Conservation (phyloP, 1,140 invertebrate species). For the Pomacea maculata region DNA sequence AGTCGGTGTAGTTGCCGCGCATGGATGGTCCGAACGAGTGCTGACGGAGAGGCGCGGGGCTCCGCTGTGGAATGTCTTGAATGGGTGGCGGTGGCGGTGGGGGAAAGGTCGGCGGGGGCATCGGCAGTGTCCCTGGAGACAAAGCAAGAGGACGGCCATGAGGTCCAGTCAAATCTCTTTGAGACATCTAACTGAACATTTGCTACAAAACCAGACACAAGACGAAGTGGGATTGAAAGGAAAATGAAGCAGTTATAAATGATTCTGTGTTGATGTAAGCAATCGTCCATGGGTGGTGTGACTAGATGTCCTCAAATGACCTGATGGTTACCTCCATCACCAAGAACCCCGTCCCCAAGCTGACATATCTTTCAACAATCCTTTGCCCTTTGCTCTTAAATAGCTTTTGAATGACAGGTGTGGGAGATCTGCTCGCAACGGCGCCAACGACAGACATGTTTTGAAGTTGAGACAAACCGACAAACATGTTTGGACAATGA, state of each 20-base stretch:
- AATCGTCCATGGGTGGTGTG: too few relatives aligned
- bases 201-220: neutral
- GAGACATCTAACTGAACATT: too few relatives aligned
- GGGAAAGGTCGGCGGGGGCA: slow-evolving; percentile 49
- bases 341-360: too few relatives aligned
- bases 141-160: neutral
- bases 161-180: neutral
- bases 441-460: too few relatives aligned
- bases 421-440: too few relatives aligned
- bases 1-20: slow-evolving; percentile 57
- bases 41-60: slow-evolving; percentile 37
- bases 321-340: too few relatives aligned
- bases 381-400: too few relatives aligned
- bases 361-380: too few relatives aligned
- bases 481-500: too few relatives aligned
- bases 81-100: slow-evolving; percentile 59
- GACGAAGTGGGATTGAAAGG: neutral
- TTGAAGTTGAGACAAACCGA: too few relatives aligned
- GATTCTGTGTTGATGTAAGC: neutral
- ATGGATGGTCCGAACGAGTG: slow-evolving; percentile 54
- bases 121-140: slow-evolving; percentile 26
- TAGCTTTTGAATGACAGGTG: too few relatives aligned
- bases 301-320: too few relatives aligned
- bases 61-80: slow-evolving; percentile 61
- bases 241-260: neutral